phyloP scores from a whole-genome alignment of 2,113 vertebrate genomes.

The Hemicordylus capensis region DNA sequence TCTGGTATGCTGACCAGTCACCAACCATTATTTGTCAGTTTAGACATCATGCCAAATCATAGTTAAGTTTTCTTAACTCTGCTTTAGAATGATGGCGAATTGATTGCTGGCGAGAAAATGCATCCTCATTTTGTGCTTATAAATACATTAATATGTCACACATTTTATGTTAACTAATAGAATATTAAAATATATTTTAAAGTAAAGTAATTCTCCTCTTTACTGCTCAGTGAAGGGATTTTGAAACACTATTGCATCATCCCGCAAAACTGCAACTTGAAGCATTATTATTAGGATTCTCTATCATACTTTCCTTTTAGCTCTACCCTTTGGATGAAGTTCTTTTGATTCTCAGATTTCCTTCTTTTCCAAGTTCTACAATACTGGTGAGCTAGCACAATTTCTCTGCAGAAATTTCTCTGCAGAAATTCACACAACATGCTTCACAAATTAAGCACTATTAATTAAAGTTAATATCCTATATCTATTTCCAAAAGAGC shows the following conservation, averaged over 20 bases:
- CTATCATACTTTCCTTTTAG: background rate
- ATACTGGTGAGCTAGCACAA: background rate
- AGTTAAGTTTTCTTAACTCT: background rate
- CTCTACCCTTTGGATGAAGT: background rate
- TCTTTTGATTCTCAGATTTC: background rate
- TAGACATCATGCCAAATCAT: background rate
- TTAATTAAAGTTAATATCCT: slow-evolving; percentile 20
- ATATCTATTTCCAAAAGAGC: too few relatives aligned
- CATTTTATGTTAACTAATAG: background rate
- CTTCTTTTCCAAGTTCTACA: too few relatives aligned
- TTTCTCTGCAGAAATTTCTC: background rate
- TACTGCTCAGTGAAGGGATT: background rate
- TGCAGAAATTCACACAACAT: background rate
- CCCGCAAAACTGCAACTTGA: background rate
- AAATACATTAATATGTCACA: background rate
- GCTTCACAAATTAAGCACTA: background rate
- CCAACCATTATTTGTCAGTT: too few relatives aligned
- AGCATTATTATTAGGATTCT: background rate
- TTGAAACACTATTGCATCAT: background rate
- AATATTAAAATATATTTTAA: background rate
- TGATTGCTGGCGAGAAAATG: background rate
- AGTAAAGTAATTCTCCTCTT: background rate
- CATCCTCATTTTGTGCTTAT: background rate
- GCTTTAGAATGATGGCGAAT: background rate
- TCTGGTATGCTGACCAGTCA: too few relatives aligned